Evolutionary conservation across 35 echinoderm and acorn worm genomes (phyloP), one percentile per base, ranked within the genome.

Genomic region (Apostichopus japonicus): DNA sequence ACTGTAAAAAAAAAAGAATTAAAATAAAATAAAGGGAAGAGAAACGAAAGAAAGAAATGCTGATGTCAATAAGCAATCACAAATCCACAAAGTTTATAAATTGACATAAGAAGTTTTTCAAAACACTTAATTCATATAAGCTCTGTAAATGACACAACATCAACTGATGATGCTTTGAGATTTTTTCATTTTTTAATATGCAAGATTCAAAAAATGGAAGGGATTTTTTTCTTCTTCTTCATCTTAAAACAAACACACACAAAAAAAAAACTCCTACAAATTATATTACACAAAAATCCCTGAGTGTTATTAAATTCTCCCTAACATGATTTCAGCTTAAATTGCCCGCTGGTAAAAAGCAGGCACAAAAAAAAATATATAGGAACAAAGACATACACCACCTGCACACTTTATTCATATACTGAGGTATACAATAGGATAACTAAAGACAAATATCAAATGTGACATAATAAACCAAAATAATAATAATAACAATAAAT

Each of bases 221-320:
- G 81, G 81, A 84, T 84, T 84, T 84, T 58, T 24, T 84, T 75
- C n/a, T 44, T 44, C 33, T 44, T 44, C 33, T 44, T 44, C 33
- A 44, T 44, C 33, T 44, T 44, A 23, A 75, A 14, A 21, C 15
- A 19, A 23, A 75, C 15, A 75, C 11, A 23, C 15, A 75, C 61
- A 55, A 56, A 84, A 57, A 84, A 55, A 56, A 84, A 57, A 84
- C 52, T 57, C 81, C 81, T 57, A 84, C 81, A 84, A 84, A 84
- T 84, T 84, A 84, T 84, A 84, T 84, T 84, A 84, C 81, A 84
- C 81, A 59, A 84, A 84, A 84, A 84, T 84, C 81, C 81, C 81
- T 84, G 81, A 84, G 81, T 84, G 33, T 84, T 57, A 9, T 53
- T 84, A 84, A 84, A 53, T 57, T 84, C 54, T 84, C 55, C 81